Evolutionary conservation across 1,140 invertebrate species (phyloP), one percentile per base, ranked within the genome.

Genomic region (Drosophila chauvacae): DNA sequence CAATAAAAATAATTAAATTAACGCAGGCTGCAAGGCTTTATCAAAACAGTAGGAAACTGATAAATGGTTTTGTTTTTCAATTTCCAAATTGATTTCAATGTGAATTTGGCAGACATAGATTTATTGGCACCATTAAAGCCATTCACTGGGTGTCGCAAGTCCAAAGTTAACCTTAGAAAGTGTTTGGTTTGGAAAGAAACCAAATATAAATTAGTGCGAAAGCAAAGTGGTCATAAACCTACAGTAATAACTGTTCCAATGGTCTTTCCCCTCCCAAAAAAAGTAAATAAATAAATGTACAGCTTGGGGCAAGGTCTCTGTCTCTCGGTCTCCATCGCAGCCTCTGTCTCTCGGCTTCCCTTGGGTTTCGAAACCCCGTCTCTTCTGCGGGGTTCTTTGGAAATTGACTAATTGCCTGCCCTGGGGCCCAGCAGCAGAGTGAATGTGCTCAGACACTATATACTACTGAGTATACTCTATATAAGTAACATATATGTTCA

Each of bases 321-420:
- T n/a, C 30, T 35, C 20, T 20, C 58, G 51, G 20, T 9, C 33
- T 37, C 33, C 13, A 4, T 47, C 13, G 3, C n/a, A 18, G 56
- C 23, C 20, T 61, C 59, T 51, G 20, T 11, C 11, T 23, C 33
- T 30, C 30, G 10, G 53, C 33, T 39, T 56, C 53, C 35, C 33
- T 39, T 48, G 14, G 20, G 41, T 30, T 41, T 28, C 23, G 50
- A 28, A 7, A 48, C 18, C 26, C 23, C 26, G 44, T 26, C 58
- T 39, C 64, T 50, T 39, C 45, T 26, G 44, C 14, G 50, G 59
- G 59, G 51, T 57, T 77, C 51, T 64, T 66, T 26, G 48, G 57
- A 70, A 80, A 83, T 88, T 87, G 63, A 70, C 66, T 80, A 88
- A 88, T 87, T 88, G 80, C 37, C 64, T 77, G 75, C 66, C 57